These are phyloP conservation scores for Atta cephalotes DNA, from an alignment of 1,140 invertebrate species.

Conservation along the genomic window DNA sequence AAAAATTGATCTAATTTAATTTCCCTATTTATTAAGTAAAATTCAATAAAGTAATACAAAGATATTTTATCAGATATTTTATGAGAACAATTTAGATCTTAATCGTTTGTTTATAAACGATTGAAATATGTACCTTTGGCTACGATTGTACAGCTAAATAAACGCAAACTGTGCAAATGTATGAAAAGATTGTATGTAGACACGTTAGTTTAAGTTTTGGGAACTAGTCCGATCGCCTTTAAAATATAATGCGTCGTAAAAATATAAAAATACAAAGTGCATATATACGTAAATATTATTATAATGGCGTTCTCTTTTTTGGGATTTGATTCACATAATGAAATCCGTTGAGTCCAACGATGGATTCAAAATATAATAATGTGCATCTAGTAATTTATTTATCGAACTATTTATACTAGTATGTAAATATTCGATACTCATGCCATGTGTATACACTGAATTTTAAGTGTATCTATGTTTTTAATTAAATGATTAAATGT, in stretches of 20 bases:
- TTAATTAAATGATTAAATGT: too few species aligned
- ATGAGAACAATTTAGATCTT: neutral
- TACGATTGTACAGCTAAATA: conserved; percentile 32
- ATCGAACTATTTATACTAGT: conserved; percentile 71
- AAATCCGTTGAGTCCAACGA: neutral
- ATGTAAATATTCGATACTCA: conserved; percentile 42
- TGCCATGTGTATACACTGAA: conserved; percentile 50
- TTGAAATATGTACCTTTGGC: neutral
- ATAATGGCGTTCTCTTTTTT: conserved; percentile 5
- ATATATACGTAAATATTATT: conserved; percentile 36
- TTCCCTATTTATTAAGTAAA: neutral
- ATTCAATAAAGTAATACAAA: neutral
- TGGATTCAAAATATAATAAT: conserved; percentile 45
- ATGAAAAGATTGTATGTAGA: conserved; percentile 56
- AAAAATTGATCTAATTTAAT: conserved; percentile 7
- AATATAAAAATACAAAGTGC: conserved; percentile 36
- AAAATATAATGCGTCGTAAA: conserved; percentile 30
- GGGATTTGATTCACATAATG: neutral
- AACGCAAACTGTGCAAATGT: conserved; percentile 5
- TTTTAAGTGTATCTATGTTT: neutral
- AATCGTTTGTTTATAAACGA: conserved; percentile 15
- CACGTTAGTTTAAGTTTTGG: conserved; percentile 58
- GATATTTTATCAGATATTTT: neutral
- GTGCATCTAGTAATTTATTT: conserved; percentile 63
- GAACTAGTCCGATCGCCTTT: conserved; percentile 68